Conservation (phyloP, 2,888 invertebrate genomes). For the Carpatolechia fugitivella region DNA sequence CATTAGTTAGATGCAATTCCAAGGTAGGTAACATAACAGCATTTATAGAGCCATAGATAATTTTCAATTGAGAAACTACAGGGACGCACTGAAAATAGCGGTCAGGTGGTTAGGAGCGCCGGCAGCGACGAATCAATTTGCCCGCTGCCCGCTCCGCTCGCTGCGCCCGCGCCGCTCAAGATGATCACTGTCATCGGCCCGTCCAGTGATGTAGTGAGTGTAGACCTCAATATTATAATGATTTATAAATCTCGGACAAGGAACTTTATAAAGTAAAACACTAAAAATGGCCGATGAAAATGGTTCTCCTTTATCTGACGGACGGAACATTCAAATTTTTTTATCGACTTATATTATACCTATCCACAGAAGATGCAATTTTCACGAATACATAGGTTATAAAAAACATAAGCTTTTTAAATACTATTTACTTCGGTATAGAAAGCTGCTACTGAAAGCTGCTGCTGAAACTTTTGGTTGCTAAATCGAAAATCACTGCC, state of each 20-base stretch:
- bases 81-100: conserved; percentile 26
- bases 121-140: conserved; percentile 57
- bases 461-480: too few relatives aligned
- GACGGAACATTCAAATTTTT: too few relatives aligned
- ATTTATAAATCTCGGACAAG: not conserved
- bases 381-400: too few relatives aligned
- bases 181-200: conserved; percentile 55
- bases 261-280: too few relatives aligned
- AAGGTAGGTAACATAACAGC: not conserved
- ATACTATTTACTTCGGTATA: too few relatives aligned
- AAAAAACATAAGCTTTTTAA: too few relatives aligned
- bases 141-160: conserved; percentile 43
- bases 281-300: too few relatives aligned
- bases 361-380: too few relatives aligned
- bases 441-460: too few relatives aligned
- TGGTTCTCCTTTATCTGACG: too few relatives aligned
- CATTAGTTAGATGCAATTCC: not conserved
- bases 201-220: conserved; percentile 1
- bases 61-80: conserved; percentile 18
- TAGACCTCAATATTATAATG: not conserved
- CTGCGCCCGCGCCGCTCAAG: conserved; percentile 32
- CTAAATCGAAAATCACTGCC: too few relatives aligned
- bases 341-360: too few relatives aligned
- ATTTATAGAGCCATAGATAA: conserved; percentile 10
- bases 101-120: conserved; percentile 44